These are phyloP conservation scores for Xestia rhomboidea DNA, from an alignment of 2,888 invertebrate genomes.

Conservation along the genomic window DNA sequence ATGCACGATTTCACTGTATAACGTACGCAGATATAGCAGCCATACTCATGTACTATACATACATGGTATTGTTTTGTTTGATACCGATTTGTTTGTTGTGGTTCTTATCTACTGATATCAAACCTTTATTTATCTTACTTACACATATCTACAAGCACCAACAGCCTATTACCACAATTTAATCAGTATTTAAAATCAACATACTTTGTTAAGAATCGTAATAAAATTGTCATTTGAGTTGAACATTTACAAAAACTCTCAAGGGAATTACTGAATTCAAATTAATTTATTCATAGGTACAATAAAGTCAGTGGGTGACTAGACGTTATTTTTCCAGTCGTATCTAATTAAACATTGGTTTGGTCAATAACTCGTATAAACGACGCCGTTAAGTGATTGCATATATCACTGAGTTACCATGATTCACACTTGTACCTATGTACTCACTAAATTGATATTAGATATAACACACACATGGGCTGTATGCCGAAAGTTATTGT, in stretches of 20 bases:
- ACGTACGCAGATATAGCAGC: not conserved
- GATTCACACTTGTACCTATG: slow-evolving; percentile 37
- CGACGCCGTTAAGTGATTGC: slow-evolving; percentile 46
- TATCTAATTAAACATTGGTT: slow-evolving; percentile 44
- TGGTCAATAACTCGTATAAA: slow-evolving; percentile 38
- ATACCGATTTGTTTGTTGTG: slow-evolving; percentile 57
- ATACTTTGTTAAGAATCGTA: slow-evolving; percentile 7
- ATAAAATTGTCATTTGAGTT: slow-evolving; percentile 9
- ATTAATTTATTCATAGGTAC: slow-evolving; percentile 18
- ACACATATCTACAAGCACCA: slow-evolving; percentile 43
- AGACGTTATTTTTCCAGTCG: slow-evolving; percentile 14
- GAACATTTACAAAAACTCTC: slow-evolving; percentile 15
- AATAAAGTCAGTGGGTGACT: slow-evolving; percentile 1
- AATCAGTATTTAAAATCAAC: slow-evolving; percentile 41
- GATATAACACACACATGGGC: slow-evolving; percentile 8
- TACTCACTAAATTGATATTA: slow-evolving; percentile 37
- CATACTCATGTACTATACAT: slow-evolving; percentile 1
- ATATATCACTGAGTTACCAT: slow-evolving; percentile 39
- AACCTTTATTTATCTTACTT: slow-evolving; percentile 49
- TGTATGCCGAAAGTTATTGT: not conserved
- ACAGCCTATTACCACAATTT: slow-evolving; percentile 51
- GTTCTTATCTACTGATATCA: slow-evolving; percentile 56
- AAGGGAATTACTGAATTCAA: slow-evolving; percentile 13
- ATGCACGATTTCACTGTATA: slow-evolving; percentile 13
- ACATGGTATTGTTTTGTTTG: slow-evolving; percentile 47